These are phyloP conservation scores for Brachyistius frenatus DNA, from an alignment of 2,113 vertebrate genomes.

Conservation along the genomic window DNA sequence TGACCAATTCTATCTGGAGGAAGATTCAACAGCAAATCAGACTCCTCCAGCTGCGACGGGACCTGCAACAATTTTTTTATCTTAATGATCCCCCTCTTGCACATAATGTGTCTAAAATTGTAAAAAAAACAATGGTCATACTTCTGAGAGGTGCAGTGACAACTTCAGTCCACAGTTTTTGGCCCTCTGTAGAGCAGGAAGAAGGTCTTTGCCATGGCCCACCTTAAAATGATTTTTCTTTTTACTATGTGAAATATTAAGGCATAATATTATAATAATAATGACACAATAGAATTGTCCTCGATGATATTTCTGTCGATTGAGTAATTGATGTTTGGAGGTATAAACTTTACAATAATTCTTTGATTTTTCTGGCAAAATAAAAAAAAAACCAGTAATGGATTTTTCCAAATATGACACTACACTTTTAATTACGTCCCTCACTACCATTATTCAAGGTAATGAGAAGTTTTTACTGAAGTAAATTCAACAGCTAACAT, in stretches of 20 bases:
- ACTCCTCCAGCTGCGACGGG: conserved; percentile 90
- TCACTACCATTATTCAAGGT: too few relatives aligned
- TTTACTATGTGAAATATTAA: neutral
- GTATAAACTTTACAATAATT: too few relatives aligned
- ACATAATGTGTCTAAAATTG: neutral
- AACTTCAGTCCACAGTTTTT: conserved; percentile 92
- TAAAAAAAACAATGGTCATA: conserved; percentile 64
- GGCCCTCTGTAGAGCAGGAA: conserved; percentile 90
- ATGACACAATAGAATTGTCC: neutral
- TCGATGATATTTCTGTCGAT: neutral
- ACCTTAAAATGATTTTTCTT: conserved; percentile 81
- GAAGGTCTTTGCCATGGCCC: conserved; percentile 89
- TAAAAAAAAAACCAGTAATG: too few relatives aligned
- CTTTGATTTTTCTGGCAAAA: too few relatives aligned
- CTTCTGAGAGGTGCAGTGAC: conserved; percentile 95
- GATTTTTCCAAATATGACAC: too few relatives aligned
- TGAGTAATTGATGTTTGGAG: too few relatives aligned
- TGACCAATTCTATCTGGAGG: conserved; percentile 93
- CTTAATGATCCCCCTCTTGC: neutral
- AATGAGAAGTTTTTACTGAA: too few relatives aligned
- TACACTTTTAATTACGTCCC: too few relatives aligned
- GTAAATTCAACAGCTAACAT: too few relatives aligned
- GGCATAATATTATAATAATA: neutral
- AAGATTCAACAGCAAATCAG: conserved; percentile 89
- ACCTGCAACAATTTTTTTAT: conserved; percentile 83